Conservation (phyloP, 1,140 invertebrate genomes). For the Melanaphis sacchari region DNA sequence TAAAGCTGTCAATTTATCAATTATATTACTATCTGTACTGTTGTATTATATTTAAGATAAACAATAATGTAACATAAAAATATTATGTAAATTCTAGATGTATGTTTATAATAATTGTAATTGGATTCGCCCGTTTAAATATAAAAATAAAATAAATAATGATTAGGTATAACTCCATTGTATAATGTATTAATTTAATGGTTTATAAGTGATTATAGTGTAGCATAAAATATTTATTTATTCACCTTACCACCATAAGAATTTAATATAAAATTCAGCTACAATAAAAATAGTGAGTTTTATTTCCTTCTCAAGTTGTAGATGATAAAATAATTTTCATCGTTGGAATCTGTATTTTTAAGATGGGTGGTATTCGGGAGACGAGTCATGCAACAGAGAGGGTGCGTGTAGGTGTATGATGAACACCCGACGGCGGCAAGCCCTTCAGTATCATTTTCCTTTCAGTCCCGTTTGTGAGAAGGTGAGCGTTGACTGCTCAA, state of each 20-base stretch:
- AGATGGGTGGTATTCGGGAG: background rate
- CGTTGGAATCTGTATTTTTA: background rate
- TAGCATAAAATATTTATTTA: background rate
- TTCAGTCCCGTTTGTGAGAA: background rate
- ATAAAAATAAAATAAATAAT: too few species aligned
- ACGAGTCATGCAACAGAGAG: background rate
- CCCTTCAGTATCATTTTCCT: conserved; percentile 38
- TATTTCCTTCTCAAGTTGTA: background rate
- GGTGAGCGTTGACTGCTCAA: conserved; percentile 27
- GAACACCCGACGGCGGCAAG: conserved; percentile 40
- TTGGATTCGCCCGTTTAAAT: too few species aligned
- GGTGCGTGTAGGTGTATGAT: conserved; percentile 39
- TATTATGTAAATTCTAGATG: too few species aligned
- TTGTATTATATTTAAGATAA: too few species aligned
- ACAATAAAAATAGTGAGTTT: background rate
- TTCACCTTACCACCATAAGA: background rate
- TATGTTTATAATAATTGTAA: too few species aligned
- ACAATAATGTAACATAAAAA: too few species aligned
- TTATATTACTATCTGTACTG: too few species aligned
- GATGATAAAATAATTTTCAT: background rate
- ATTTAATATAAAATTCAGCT: background rate
- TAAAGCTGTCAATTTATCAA: too few species aligned
- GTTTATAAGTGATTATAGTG: background rate
- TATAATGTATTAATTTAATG: background rate
- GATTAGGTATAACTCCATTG: background rate